Percentiles rank a stretch among this genome's conserved stretches.
Conservation (phyloP, 2,113 vertebrate species). For the Salminus brasiliensis region DNA sequence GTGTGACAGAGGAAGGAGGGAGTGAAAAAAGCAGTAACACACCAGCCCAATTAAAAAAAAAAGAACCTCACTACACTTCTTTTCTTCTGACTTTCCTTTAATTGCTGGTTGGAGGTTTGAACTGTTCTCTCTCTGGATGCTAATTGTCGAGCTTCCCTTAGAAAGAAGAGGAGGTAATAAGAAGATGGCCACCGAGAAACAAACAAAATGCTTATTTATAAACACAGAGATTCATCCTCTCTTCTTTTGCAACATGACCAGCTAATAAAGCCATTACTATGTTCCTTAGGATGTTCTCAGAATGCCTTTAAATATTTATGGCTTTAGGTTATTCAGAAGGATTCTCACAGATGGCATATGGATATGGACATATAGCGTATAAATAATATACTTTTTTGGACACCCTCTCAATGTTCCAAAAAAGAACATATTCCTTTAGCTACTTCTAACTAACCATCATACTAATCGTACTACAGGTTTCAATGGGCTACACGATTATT, state of each 20-base stretch:
- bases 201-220: constrained; percentile 51
- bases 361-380: too few relatives aligned
- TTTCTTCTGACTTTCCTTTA: constrained; percentile 62
- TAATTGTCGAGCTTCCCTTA: constrained; percentile 59
- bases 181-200: constrained; percentile 36
- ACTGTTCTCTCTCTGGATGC: constrained; percentile 63
- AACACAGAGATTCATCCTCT: neutral
- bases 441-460: too few relatives aligned
- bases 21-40: constrained; percentile 48
- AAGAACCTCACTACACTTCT: constrained; percentile 8
- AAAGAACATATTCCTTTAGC: too few relatives aligned
- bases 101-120: constrained; percentile 69
- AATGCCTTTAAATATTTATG: too few relatives aligned
- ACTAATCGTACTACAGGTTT: too few relatives aligned
- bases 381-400: too few relatives aligned
- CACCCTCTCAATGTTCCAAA: too few relatives aligned
- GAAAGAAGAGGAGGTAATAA: constrained; percentile 35
- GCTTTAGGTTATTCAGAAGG: too few relatives aligned
- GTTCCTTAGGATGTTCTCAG: too few relatives aligned
- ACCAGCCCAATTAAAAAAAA: constrained; percentile 74
- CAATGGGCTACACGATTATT: too few relatives aligned
- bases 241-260: neutral
- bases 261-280: too few relatives aligned
- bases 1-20: constrained; percentile 33
- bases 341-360: too few relatives aligned